Evolutionary conservation across 2,888 invertebrate species (phyloP), one percentile per base, ranked within the genome.

Genomic region (Ectropis crepuscularia): DNA sequence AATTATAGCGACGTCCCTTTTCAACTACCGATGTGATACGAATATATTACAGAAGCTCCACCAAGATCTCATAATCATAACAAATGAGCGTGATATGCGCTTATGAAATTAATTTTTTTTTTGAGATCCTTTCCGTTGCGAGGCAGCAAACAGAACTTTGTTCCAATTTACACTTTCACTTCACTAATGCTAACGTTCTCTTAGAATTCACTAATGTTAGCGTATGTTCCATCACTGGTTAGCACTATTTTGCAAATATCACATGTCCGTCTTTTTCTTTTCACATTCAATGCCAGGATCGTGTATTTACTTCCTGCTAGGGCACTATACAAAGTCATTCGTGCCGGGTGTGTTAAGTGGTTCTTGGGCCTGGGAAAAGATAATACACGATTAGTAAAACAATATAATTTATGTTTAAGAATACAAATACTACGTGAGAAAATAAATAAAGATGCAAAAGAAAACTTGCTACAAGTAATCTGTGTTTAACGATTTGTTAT

Each of bases 271-370:
- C 87, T 87, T 85, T 92, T 92, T 82, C 92, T 88, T 89, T 92
- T 92, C 82, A 86, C 91, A 87, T 90, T 88, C 80, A 92, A 84
- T 77, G 90, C 89, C 80, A 92, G 82, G 83, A 86, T 86, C 82
- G 85, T 81, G 82, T 90, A 92, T 89, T 92, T 88, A 83, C 92
- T 92, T 76, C 92, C 91, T 65, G 87, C 86, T 79, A 79, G 81
- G 67, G 82, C 86, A 90, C 88, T 94, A 96, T 93, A 96, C 96
- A 93, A 95, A 96, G 82, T 96, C 96, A 89, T 96, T 96, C 86
- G 95, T 95, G 86, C 96, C 96, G 82, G 95, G 95, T 87, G 95
- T 95, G 79, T 95, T 97, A 85, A 97, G 94, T 74, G 97, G 97
- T 93, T 96, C 96, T 93, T 96, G 95, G 81, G 96, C 96, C 97